Evolutionary conservation across 2,113 vertebrate species (phyloP).

Genomic region (Okapia johnstoni): DNA sequence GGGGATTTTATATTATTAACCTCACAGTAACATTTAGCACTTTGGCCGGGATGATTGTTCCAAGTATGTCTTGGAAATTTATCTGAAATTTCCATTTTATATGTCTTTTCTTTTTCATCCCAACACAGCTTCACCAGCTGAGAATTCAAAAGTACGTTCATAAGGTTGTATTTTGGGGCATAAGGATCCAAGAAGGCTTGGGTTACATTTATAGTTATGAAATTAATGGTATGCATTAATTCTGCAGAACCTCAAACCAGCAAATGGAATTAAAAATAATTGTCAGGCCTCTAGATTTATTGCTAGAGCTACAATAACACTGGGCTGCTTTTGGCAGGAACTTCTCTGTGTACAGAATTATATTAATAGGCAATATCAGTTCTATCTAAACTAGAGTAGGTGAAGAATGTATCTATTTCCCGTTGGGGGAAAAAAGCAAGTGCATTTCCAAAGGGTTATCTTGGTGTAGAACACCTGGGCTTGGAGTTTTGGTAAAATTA

Average conservation of each 20-base stretch:
- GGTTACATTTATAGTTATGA: constrained; percentile 39
- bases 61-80: not conserved
- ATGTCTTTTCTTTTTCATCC: not conserved
- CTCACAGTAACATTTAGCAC: not conserved
- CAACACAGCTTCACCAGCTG: not conserved
- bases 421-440: not conserved
- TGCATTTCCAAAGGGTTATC: not conserved
- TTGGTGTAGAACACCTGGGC: not conserved
- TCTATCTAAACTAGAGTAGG: constrained; percentile 6
- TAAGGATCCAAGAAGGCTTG: constrained; percentile 10
- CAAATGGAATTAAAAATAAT: constrained; percentile 54
- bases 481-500: not conserved
- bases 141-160: not conserved
- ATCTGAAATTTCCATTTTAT: not conserved
- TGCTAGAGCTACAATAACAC: constrained; percentile 23
- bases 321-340: constrained; percentile 51
- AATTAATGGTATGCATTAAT: constrained; percentile 53
- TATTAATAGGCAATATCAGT: constrained; percentile 52
- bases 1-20: not conserved
- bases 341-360: constrained; percentile 23
- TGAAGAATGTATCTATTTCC: not conserved
- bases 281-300: constrained; percentile 49
- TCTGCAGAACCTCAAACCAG: constrained; percentile 36
- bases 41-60: not conserved
- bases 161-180: not conserved